Percentiles rank a stretch among this genome's conserved stretches.
phyloP scores from a whole-genome alignment of 2,113 vertebrate species.

The Monarcha castaneiventris region DNA sequence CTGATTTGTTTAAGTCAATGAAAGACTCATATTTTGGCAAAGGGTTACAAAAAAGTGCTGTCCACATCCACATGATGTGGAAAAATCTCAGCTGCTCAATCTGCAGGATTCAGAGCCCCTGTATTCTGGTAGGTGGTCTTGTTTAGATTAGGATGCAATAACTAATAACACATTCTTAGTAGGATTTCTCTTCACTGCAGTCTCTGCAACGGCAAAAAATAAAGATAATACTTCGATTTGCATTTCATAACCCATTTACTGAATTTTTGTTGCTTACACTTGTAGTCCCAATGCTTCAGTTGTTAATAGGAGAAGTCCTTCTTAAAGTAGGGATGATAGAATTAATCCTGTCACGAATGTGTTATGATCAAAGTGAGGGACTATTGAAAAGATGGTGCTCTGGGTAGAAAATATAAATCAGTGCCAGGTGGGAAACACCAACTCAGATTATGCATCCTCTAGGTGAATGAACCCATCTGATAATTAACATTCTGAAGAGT shows the following conservation, averaged over 20 bases:
- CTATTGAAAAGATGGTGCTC: not conserved
- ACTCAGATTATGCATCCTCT: not conserved
- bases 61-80: not conserved
- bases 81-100: not conserved
- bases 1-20: not conserved
- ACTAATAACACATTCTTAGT: not conserved
- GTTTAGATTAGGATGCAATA: not conserved
- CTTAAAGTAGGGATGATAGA: not conserved
- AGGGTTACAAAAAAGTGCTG: not conserved
- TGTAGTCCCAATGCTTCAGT: not conserved
- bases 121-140: not conserved
- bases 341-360: not conserved
- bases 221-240: not conserved
- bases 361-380: not conserved
- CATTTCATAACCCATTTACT: not conserved
- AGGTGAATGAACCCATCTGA: not conserved
- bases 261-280: not conserved
- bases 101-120: not conserved
- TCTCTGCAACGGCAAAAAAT: not conserved
- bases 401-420: too few species aligned
- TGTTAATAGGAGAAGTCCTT: not conserved
- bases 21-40: not conserved
- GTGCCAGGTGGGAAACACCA: not conserved
- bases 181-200: not conserved
- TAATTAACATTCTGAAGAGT: not conserved